Conservation (phyloP, 2,888 invertebrate species). For the Leptothorax acervorum region DNA sequence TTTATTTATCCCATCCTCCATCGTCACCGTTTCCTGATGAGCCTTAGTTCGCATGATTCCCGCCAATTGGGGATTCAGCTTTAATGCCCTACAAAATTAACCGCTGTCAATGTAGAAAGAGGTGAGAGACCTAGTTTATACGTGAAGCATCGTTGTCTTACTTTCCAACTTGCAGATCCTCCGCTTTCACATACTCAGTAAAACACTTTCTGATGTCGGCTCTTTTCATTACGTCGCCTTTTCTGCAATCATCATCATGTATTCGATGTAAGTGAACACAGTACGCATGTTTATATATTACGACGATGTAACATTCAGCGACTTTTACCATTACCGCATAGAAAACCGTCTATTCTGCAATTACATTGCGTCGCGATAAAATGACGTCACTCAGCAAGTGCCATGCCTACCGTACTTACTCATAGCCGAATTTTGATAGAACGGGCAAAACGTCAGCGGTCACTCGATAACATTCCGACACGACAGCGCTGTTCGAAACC, state of each 20-base stretch:
- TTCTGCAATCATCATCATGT: constrained; percentile 81
- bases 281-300: constrained; percentile 66
- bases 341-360: constrained; percentile 65
- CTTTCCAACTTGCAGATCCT: constrained; percentile 87
- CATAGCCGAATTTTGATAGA: constrained; percentile 87
- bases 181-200: constrained; percentile 90
- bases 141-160: constrained; percentile 54
- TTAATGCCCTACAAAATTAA: constrained; percentile 86
- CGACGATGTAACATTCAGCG: constrained; percentile 56
- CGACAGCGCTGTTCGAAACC: constrained; percentile 85
- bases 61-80: constrained; percentile 86
- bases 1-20: constrained; percentile 91
- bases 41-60: constrained; percentile 85
- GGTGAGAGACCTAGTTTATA: neutral
- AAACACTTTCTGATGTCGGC: constrained; percentile 89
- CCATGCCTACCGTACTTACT: constrained; percentile 82
- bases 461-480: constrained; percentile 90
- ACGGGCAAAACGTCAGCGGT: constrained; percentile 89
- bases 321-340: constrained; percentile 65
- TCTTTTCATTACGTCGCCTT: constrained; percentile 89
- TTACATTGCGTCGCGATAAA: constrained; percentile 59
- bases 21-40: constrained; percentile 87
- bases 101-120: neutral
- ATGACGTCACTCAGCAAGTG: neutral
- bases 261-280: constrained; percentile 65